Evolutionary conservation across 2,888 invertebrate species (phyloP).

Genomic region (Eilema depressum): DNA sequence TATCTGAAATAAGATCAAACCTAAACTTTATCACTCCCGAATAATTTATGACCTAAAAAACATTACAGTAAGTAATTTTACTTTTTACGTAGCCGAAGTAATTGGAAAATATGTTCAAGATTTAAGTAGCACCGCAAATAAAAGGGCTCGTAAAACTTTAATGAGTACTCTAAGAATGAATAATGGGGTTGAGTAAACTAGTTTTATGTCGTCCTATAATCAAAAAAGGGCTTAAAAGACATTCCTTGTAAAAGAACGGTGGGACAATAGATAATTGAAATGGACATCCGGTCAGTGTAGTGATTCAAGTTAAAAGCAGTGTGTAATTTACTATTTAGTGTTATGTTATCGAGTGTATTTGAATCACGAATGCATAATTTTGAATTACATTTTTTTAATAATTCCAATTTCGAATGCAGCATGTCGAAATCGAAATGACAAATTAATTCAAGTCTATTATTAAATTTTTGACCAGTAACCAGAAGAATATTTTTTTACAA

Average conservation of each 20-base stretch:
- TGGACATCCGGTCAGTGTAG: conserved; percentile 47
- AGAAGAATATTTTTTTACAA: too few species aligned
- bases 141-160: conserved; percentile 23
- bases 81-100: conserved; percentile 45
- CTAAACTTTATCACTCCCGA: conserved; percentile 53
- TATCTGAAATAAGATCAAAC: conserved; percentile 60
- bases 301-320: conserved; percentile 28
- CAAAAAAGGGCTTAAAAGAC: conserved; percentile 14
- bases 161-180: conserved; percentile 15
- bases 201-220: conserved; percentile 7
- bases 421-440: too few species aligned
- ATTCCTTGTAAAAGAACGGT: conserved; percentile 23
- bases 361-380: conserved; percentile 29
- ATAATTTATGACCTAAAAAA: conserved; percentile 59
- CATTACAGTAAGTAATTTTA: conserved; percentile 52
- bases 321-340: conserved; percentile 14
- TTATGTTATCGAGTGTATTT: conserved; percentile 27
- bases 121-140: conserved; percentile 16
- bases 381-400: background rate
- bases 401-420: background rate
- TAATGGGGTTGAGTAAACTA: conserved; percentile 22
- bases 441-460: too few species aligned
- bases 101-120: conserved; percentile 50
- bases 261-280: conserved; percentile 26
- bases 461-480: too few species aligned